Evolutionary conservation across 2,797 vertebrate genomes (phyloP), one percentile per base, ranked within the genome.

Genomic region (Etheostoma perlongum): DNA sequence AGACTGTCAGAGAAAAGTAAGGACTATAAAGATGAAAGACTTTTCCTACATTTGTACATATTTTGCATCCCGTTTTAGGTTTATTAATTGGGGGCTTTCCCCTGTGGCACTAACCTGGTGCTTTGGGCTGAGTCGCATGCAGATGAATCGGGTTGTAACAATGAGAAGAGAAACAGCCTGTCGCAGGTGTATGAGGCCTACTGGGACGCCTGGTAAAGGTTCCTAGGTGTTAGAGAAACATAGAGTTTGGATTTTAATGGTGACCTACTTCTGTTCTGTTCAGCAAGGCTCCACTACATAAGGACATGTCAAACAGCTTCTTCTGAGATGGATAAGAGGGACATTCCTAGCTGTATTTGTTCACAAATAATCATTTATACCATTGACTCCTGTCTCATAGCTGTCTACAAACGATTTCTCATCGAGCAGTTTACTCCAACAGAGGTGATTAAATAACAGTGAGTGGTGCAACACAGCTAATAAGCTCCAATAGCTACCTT

Each of bases 181-280:
- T 84, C 25, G 73, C 84, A 87, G 83, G 84, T 87, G 86, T 71
- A 52, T 3, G 44, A 70, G 62, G 84, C 53, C 84, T 69, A 47
- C 74, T 67, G 87, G 90, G 91, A 91, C 73, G 19, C 51, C 58
- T 44, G 63, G 51, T 72, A 25, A 64, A 78, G 59, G 51, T 65
- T 75, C 47, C 67, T 71, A 71, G 65, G 62, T 69, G 52, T 79
- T 72, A 57, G 63, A 63, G 74, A 73, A 78, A 78, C 57, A 64
- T 8, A 54, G 63, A 58, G 21, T 83, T 62, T 15, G 47, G 79
- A 54, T 79, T 79, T 74, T 74, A 83, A 78, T 70, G 51, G 19
- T 88, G 89, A 86, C 89, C 89, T 89, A 92, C 80, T 90, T 93
- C 61, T 65, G 16, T 69, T 79, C 47, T 19, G 58, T 70, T 82